Evolutionary conservation across 2,113 vertebrate genomes (phyloP), one percentile per base, ranked within the genome.

Genomic region (Oxyruncus cristatus): DNA sequence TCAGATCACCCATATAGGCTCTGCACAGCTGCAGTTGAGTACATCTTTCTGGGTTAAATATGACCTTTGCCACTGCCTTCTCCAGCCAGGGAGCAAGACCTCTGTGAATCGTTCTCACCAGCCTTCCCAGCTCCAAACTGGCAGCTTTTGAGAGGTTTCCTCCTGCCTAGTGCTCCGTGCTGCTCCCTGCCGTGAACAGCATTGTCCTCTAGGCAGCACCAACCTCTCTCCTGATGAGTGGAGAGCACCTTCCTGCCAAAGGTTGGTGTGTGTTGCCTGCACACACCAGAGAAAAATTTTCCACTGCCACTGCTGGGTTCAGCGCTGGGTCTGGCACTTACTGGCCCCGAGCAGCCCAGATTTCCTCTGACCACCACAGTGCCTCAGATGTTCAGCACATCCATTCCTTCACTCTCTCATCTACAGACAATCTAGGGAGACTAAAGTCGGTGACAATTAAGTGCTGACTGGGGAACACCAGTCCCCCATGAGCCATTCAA

Each of bases 181-280:
- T 75, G 39, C 39, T 84, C 49, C 47, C 39, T 77, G 53, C 8
- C 41, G 28, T 0, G 1, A 18, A 52, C 1, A 2, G 19, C n/a
- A 67, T 19, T 26, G 41, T 73, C 23, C 50, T 52, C 49, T 28
- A 44, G 41, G 53, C 62, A 91, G 52, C 28, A 70, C 8, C 5
- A 1, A 1, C 35, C 35, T 73, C 44, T 59, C 52, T 79, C 44
- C 49, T 23, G 16, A 17, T 3, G 49, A 41, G 10, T 20, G 56
- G 66, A 76, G 24, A 59, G 39, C 39, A 28, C 14, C 27, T 50
- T 66, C 37, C 32, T 91, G 73, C 37, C 72, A 49, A 73, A 70
- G 11, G 11, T 46, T 37, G 24, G n/a, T 4, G 1, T 0, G 0
- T 14, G 14, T 22, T 49, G 15, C 62, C 63, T 56, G 2, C 22